These are phyloP conservation scores for Perdita meconis DNA, from an alignment of 2,888 invertebrate genomes.

Conservation along the genomic window DNA sequence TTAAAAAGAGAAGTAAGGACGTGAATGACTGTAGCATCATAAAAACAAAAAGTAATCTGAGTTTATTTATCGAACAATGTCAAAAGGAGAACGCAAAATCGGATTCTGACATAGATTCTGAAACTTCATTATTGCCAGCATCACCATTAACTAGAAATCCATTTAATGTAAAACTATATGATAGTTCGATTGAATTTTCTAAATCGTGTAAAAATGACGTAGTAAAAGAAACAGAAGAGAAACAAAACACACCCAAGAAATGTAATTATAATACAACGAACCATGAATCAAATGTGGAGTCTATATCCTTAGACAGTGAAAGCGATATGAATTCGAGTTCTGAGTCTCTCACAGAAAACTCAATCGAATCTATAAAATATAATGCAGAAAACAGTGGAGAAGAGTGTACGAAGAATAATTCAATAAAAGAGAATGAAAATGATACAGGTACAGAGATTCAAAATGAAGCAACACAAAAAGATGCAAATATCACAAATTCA, in stretches of 20 bases:
- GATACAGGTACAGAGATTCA: not conserved
- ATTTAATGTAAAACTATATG: conserved; percentile 57
- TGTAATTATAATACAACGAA: conserved; percentile 11
- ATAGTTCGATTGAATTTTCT: conserved; percentile 19
- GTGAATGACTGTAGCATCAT: conserved; percentile 19
- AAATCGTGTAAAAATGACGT: not conserved
- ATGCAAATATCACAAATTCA: not conserved
- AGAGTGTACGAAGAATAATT: not conserved
- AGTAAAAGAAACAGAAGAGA: conserved; percentile 2
- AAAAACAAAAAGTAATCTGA: conserved; percentile 72
- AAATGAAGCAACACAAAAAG: not conserved
- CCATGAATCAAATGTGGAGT: not conserved
- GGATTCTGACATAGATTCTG: conserved; percentile 65
- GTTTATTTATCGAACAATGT: conserved; percentile 75
- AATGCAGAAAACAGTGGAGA: conserved; percentile 4
- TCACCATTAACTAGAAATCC: conserved; percentile 68
- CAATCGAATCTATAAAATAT: not conserved
- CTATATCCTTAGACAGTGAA: conserved; percentile 24
- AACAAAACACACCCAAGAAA: conserved; percentile 39
- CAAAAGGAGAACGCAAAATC: conserved; percentile 70
- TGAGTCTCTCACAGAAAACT: not conserved
- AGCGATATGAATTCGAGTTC: not conserved
- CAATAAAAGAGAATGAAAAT: not conserved
- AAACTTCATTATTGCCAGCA: conserved; percentile 40
- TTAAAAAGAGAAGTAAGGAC: conserved; percentile 49